These are phyloP conservation scores for Galendromus occidentalis DNA, from an alignment of 1,140 invertebrate species.

Conservation along the genomic window DNA sequence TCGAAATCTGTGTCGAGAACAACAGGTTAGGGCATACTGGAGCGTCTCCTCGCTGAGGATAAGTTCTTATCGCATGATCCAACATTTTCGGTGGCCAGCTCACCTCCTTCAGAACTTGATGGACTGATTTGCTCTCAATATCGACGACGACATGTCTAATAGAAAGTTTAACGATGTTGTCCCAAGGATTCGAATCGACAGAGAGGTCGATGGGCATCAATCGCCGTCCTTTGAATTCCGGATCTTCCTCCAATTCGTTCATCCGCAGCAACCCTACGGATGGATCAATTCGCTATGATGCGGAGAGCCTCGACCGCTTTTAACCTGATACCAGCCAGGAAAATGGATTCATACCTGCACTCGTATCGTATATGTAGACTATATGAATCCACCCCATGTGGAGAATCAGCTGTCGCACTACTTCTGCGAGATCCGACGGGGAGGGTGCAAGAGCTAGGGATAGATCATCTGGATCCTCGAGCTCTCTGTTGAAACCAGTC, in stretches of 20 bases:
- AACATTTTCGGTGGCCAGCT: neutral
- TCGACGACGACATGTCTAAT: conserved; percentile 6
- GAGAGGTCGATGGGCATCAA: neutral
- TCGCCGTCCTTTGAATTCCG: conserved; percentile 1
- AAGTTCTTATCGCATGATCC: too few species aligned
- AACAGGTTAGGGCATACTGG: neutral
- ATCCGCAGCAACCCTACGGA: neutral
- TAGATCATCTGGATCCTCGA: conserved; percentile 6
- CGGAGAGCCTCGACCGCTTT: too few species aligned
- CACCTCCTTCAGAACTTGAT: neutral
- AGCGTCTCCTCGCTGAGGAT: too few species aligned
- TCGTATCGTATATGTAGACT: conserved; percentile 9
- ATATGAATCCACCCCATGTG: conserved; percentile 6
- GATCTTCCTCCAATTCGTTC: conserved; percentile 5
- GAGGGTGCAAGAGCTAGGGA: neutral
- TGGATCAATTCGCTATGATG: too few species aligned
- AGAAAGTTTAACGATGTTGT: neutral
- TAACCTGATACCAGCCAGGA: too few species aligned
- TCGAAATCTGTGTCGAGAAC: neutral
- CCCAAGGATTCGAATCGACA: neutral
- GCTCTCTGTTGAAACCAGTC: conserved; percentile 1
- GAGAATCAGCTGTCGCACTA: neutral
- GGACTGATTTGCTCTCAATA: conserved; percentile 2
- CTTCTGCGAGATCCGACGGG: neutral
- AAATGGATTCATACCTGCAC: neutral